Conservation (phyloP, 2,797 vertebrate species). For the Hydrocynus forskahlii region DNA sequence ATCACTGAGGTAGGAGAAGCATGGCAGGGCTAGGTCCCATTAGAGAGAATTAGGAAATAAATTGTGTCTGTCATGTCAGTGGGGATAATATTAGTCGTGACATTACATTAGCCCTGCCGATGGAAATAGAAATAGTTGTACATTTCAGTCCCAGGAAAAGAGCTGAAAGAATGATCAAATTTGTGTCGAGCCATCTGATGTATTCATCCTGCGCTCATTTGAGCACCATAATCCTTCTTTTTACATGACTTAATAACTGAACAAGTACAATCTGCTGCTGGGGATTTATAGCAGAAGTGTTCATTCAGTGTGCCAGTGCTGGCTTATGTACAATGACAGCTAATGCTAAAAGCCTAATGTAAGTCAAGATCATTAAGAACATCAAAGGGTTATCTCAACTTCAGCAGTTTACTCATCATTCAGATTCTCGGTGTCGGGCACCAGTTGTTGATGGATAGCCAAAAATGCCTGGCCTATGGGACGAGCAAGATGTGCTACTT, state of each 20-base stretch:
- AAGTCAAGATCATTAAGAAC: no score
- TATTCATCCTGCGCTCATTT: slow-evolving; percentile 2
- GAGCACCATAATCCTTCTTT: not conserved
- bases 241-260: not conserved
- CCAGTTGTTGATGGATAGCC: not conserved
- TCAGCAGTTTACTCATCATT: slow-evolving; percentile 11
- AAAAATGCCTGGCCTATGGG: slow-evolving; percentile 8
- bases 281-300: not conserved
- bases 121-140: slow-evolving; percentile 58
- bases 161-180: slow-evolving; percentile 24
- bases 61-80: slow-evolving; percentile 64
- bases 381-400: not conserved
- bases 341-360: not conserved
- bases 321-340: slow-evolving; percentile 15
- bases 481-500: slow-evolving; percentile 60
- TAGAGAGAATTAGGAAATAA: slow-evolving; percentile 63
- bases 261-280: not conserved
- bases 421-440: slow-evolving; percentile 3
- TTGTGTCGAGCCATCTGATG: slow-evolving; percentile 12
- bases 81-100: slow-evolving; percentile 65
- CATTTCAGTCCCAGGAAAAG: slow-evolving; percentile 46
- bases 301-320: not conserved
- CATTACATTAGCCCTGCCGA: slow-evolving; percentile 63
- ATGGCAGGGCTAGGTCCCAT: slow-evolving; percentile 54
- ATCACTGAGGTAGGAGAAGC: slow-evolving; percentile 53